Percentiles rank a stretch among this genome's conserved stretches.
phyloP scores from a whole-genome alignment of 2,797 vertebrate species.

The Lithobates pipiens region DNA sequence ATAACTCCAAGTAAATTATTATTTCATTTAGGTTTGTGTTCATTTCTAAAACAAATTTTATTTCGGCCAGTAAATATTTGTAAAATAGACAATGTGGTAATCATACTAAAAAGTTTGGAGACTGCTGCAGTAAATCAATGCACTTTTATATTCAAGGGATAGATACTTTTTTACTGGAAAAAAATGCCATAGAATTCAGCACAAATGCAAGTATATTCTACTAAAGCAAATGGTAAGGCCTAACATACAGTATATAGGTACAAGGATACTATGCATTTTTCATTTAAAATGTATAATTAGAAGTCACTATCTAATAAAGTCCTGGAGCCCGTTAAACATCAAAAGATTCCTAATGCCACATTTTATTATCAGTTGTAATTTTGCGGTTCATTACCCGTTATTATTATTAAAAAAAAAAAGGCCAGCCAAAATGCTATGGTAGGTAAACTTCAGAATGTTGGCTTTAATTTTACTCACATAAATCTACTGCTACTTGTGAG shows the following conservation, averaged over 20 bases:
- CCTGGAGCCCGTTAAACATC: not conserved
- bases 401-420: not conserved
- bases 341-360: not conserved
- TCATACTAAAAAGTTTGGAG: too few species aligned
- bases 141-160: not conserved
- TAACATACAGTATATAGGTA: too few species aligned
- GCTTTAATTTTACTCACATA: not conserved
- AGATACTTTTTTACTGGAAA: not conserved
- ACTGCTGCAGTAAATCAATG: not conserved
- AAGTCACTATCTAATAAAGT: too few species aligned
- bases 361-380: conserved; percentile 15
- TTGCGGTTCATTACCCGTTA: conserved; percentile 6
- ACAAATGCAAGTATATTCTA: too few species aligned
- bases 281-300: too few species aligned
- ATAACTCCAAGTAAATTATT: too few species aligned
- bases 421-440: not conserved
- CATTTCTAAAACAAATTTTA: too few species aligned
- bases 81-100: too few species aligned
- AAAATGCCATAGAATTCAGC: not conserved
- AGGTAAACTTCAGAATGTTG: not conserved
- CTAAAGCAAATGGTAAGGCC: too few species aligned
- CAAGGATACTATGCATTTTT: too few species aligned
- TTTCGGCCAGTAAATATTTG: too few species aligned
- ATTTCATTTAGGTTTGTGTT: too few species aligned
- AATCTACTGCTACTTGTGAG: conserved; percentile 2